Evolutionary conservation across 2,888 invertebrate species (phyloP), one percentile per base, ranked within the genome.

Genomic region (Chrysina gloriosa): DNA sequence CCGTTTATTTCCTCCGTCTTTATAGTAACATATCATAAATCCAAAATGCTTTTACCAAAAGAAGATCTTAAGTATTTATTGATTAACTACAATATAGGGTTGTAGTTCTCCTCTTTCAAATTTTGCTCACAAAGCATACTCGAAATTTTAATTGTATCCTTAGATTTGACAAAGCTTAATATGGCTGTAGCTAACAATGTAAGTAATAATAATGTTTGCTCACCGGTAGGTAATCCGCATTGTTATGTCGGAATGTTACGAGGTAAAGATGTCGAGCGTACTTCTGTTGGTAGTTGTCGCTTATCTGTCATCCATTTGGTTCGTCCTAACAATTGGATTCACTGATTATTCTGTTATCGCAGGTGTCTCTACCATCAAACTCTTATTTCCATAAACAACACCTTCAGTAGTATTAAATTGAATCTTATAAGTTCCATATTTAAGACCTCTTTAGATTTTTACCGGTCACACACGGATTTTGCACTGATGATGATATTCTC

Each of bases 261-360:
- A 68, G 63, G 72, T 67, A 72, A 68, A 72, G 71, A 71, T 70
- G 70, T 74, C 72, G 73, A 72, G 27, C 42, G 42, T 16, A 61
- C 72, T 72, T 68, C 58, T 56, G 56, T 63, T 66, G 71, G 67
- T 69, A 65, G 58, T 69, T 63, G 61, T 64, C 70, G 70, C 73
- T 73, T 75, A 75, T 75, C 75, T 74, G 75, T 71, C 73, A 73
- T 70, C 70, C 71, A 73, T 72, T 75, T 72, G 63, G 68, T 74
- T 73, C 75, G 74, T 74, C 73, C 72, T 73, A 71, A 73, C 75
- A 74, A 74, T 72, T 72, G 73, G 70, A 74, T 70, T 65, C 69
- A 58, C 71, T 70, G 74, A 72, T 74, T 72, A 72, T 71, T 68
- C 68, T 63, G 67, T 72, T 74, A 73, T 73, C 71, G 67, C 63